These are phyloP conservation scores for Erynnis tages DNA, from an alignment of 2,888 invertebrate genomes.

Conservation along the genomic window DNA sequence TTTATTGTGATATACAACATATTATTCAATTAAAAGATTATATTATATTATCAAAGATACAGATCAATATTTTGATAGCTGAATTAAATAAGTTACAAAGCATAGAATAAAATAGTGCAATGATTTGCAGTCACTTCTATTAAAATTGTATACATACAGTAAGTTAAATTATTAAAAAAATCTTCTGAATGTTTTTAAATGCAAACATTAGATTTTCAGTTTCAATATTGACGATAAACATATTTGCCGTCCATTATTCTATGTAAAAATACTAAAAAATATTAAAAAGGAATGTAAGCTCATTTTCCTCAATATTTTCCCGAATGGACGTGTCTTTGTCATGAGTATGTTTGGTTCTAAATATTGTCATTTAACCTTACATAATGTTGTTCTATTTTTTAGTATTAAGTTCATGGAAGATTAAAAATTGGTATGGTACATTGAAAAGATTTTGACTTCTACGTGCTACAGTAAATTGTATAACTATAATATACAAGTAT, in stretches of 20 bases:
- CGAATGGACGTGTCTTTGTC: slow-evolving; percentile 3
- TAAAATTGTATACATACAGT: background rate
- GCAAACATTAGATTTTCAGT: background rate
- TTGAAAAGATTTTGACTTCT: slow-evolving; percentile 24
- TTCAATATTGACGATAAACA: background rate
- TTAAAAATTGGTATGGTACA: slow-evolving; percentile 13
- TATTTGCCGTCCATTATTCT: slow-evolving; percentile 1
- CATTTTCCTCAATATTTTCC: slow-evolving; percentile 25
- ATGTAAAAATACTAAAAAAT: slow-evolving; percentile 11
- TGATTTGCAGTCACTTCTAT: no score
- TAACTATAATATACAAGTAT: slow-evolving; percentile 17
- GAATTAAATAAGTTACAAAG: no score
- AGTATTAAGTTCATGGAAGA: slow-evolving; percentile 6
- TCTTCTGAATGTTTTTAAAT: slow-evolving; percentile 9
- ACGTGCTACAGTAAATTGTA: slow-evolving; percentile 28
- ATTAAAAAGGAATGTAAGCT: slow-evolving; percentile 24
- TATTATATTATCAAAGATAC: no score
- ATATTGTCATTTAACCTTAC: slow-evolving; percentile 17
- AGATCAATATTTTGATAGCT: no score
- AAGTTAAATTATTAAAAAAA: background rate
- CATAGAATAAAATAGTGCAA: no score
- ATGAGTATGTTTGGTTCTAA: slow-evolving; percentile 17
- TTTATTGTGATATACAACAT: no score
- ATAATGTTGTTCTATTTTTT: slow-evolving; percentile 8
- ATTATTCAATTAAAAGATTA: no score